Evolutionary conservation across 2,888 invertebrate species (phyloP), one percentile per base, ranked within the genome.

Genomic region (Drosophila meridiana): DNA sequence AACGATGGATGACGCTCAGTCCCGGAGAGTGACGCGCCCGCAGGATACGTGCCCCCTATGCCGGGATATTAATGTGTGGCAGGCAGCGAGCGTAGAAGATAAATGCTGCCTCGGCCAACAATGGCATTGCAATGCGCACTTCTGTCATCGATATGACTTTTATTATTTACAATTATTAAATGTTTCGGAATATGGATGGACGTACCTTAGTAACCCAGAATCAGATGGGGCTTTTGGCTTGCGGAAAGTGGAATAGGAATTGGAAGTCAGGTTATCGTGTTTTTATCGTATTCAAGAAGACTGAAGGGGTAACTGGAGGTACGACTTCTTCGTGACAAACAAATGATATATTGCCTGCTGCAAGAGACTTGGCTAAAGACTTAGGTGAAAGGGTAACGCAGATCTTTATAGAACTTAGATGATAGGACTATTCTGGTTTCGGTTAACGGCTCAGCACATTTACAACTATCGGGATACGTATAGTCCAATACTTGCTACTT

Each of bases 11-110:
- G 36, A 36, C 38, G 32, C 26, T 8, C 50, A 47, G 45, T 14
- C 26, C 20, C 47, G n/a, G n/a, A 3, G 42, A 47, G 26, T 3
- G 53, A 30, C 47, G 59, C 26, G 47, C 69, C 80, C 74, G 73
- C 82, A 83, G 82, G 82, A 83, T 80, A 77, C 43, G 66, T 82
- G 69, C 50, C 47, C 73, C 56, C 42, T 56, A 40, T 40, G n/a
- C 40, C 28, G 40, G 30, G 14, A 57, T 62, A 58, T 74, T 52
- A 61, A 56, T 59, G 43, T 55, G 5, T 32, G 69, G 32, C 69
- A 48, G 59, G n/a, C 58, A 20, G 8, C 45, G 26, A 20, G 47
- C 55, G 42, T n/a, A 28, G 7, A 45, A 36, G 36, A 57, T 68
- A 57, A 50, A 56, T 55, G 42, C 42, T 14, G 20, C 40, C 26